These are phyloP conservation scores for Aplysia californica DNA, from an alignment of 1,140 invertebrate genomes.

Conservation along the genomic window DNA sequence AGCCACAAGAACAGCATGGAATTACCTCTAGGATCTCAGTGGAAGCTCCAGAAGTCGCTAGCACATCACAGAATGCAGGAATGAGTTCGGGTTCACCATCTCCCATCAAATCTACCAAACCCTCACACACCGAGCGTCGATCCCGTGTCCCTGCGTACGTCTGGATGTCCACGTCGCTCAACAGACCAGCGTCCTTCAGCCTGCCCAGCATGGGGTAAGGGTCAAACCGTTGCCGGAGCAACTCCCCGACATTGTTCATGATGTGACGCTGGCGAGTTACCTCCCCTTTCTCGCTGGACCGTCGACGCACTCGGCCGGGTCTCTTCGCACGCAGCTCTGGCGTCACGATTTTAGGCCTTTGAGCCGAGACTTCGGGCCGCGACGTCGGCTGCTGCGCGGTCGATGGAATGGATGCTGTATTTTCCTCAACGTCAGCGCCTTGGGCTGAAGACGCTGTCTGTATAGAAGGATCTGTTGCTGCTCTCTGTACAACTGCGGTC, in stretches of 20 bases:
- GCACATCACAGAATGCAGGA: slow-evolving; percentile 47
- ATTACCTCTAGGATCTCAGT: slow-evolving; percentile 36
- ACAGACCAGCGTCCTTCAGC: slow-evolving; percentile 39
- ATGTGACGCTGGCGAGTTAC: slow-evolving; percentile 50
- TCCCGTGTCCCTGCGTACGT: slow-evolving; percentile 52
- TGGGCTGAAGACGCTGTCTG: background rate
- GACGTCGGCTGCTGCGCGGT: slow-evolving; percentile 24
- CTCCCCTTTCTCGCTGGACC: slow-evolving; percentile 43
- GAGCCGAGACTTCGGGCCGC: background rate
- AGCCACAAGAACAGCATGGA: no score
- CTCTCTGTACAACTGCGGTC: slow-evolving; percentile 7
- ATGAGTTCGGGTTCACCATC: slow-evolving; percentile 45
- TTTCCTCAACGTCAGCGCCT: no score
- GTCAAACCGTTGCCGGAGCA: slow-evolving; percentile 55
- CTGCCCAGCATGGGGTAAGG: slow-evolving; percentile 49
- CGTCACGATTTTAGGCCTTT: slow-evolving; percentile 46
- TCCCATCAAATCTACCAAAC: slow-evolving; percentile 46
- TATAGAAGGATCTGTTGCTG: slow-evolving; percentile 26
- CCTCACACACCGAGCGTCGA: slow-evolving; percentile 53
- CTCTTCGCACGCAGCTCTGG: slow-evolving; percentile 44
- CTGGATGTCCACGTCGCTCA: slow-evolving; percentile 44
- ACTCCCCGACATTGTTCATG: slow-evolving; percentile 50
- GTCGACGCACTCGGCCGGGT: slow-evolving; percentile 24
- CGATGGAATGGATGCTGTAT: no score
- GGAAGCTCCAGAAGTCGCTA: slow-evolving; percentile 38